phyloP scores from a whole-genome alignment of 2,113 vertebrate species.

The Corythornis cristatus region DNA sequence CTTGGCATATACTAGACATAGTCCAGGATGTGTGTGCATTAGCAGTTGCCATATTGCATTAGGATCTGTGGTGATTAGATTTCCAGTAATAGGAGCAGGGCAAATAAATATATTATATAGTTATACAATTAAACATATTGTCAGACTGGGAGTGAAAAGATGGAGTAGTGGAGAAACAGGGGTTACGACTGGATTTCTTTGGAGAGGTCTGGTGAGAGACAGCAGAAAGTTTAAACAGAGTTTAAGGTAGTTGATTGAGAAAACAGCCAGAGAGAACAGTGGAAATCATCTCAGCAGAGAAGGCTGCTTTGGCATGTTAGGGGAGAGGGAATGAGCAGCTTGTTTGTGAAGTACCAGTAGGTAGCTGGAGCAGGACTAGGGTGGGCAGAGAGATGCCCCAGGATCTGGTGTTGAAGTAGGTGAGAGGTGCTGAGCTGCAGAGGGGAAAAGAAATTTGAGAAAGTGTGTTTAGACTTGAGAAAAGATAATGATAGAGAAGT shows the following conservation, averaged over 20 bases:
- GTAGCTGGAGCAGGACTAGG: neutral
- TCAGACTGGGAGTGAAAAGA: neutral
- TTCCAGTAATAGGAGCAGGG: conserved; percentile 31
- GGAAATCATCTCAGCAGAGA: neutral
- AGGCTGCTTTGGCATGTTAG: neutral
- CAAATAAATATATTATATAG: conserved; percentile 40
- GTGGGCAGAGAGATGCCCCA: neutral
- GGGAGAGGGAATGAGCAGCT: neutral
- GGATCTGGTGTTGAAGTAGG: neutral
- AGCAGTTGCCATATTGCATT: conserved; percentile 58
- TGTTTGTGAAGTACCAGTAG: neutral
- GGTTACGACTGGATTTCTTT: neutral
- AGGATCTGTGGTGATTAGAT: conserved; percentile 51
- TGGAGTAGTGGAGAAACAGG: neutral
- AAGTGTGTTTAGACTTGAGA: neutral
- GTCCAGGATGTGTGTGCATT: conserved; percentile 42
- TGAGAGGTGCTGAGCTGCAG: neutral
- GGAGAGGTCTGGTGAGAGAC: neutral
- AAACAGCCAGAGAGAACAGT: neutral
- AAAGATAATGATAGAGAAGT: neutral
- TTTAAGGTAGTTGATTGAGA: neutral
- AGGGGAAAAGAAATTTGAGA: neutral
- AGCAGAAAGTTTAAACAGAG: conserved; percentile 21
- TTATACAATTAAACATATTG: conserved; percentile 40
- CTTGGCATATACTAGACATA: neutral